phyloP scores from a whole-genome alignment of 2,797 vertebrate genomes.

The Astyanax mexicanus region DNA sequence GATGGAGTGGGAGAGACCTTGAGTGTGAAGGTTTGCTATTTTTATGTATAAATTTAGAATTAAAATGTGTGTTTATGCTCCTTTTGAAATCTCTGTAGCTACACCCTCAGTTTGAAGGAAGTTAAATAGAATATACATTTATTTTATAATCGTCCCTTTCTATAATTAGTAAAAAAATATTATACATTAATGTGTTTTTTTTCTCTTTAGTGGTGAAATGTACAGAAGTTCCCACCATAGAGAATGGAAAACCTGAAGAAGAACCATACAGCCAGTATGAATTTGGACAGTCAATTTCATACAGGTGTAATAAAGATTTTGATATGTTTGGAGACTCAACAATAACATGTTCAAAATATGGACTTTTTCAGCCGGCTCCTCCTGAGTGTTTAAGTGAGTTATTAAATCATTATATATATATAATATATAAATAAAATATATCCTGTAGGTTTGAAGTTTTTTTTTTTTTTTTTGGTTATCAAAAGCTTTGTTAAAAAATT shows the following conservation, averaged over 20 bases:
- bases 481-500: too few species aligned
- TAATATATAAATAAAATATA: too few species aligned
- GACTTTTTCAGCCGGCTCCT: conserved; percentile 21
- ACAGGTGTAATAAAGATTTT: background rate
- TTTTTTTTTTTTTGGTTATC: too few species aligned
- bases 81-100: too few species aligned
- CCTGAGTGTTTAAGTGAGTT: conserved; percentile 49
- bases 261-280: fast-evolving
- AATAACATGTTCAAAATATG: conserved; percentile 8
- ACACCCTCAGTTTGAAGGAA: background rate
- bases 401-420: background rate
- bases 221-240: background rate
- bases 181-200: background rate
- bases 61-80: too few species aligned
- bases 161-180: background rate
- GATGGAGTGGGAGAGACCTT: conserved; percentile 49
- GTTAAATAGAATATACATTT: too few species aligned
- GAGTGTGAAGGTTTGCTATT: conserved; percentile 45
- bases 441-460: too few species aligned
- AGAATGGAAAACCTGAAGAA: background rate
- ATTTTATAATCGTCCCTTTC: background rate
- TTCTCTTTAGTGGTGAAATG: conserved; percentile 43
- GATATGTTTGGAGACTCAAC: background rate
- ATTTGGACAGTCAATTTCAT: background rate
- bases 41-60: background rate